Base-by-base conservation (phyloP, 2,888 invertebrate genomes). In the Ennomos erosarius region DNA sequence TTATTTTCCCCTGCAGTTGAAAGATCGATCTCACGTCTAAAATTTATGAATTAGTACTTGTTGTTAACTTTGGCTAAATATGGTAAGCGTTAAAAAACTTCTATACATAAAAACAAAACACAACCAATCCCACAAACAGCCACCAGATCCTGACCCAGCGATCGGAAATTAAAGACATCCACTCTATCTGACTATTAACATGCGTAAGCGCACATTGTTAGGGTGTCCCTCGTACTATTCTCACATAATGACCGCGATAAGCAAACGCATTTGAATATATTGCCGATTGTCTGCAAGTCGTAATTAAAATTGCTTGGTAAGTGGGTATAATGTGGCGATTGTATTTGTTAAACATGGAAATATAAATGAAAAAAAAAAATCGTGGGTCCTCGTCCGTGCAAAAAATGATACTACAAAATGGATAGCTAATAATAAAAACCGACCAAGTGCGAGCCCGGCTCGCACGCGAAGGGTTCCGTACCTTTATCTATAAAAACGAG, bases 241-340 rank as follows among this genome's bases (percentile, higher is more conserved):
- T 45, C 40, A 36, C 43, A 40, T 58, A 51, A 62, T 55, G 50
- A 51, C 47, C 52, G 51, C 50, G 59, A 60, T 60, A 60, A 55
- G 47, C 59, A 43, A 55, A 55, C 26, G n/a, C 26, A 47, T 50
- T 44, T 51, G 38, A 60, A 60, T 55, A 60, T 60, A 60, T 60
- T 43, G 59, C 52, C 59, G 51, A 60, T 60, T 60, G 59, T 60
- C 34, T 38, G 13, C 36, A 4, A 37, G 10, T 35, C 42, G 55
- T 39, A 55, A 55, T 60, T 55, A 60, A 46, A 49, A 50, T 54
- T 54, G 46, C 47, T 55, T 51, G 37, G 37, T 59, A 59, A 50
- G 49, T 50, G 50, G 36, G 33, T 36, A 40, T 50, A 46, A 54
- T 54, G 45, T 40, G 9, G 16, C 12, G 37, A 45, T 45, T 54